Base-by-base conservation (phyloP, 2,888 invertebrate genomes). In the Apoderus coryli region DNA sequence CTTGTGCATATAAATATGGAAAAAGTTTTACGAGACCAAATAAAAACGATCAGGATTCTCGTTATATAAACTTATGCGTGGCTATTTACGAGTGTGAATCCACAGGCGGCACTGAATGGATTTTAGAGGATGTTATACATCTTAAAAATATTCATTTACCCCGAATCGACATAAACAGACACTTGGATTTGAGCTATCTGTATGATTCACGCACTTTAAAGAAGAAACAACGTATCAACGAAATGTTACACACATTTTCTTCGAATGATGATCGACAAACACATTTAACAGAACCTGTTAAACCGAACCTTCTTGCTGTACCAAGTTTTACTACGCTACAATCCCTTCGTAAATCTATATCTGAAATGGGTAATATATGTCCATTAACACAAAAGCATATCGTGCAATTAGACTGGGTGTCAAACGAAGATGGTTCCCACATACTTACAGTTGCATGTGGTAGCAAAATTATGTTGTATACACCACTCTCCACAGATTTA, bases 31-130 rank as follows among this genome's bases (percentile, higher is more conserved):
- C 86, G 0, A 65, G 86, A 0, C 77, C 77, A 1, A 78, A 78
- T 26, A 73, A 73, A 46, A 69, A 65, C 40, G 76, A 78, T 54
- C 76, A 76, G 1, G 76, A 78, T 37, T 82, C 82, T 2, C 69
- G 88, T 32, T 89, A 80, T 54, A 85, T 89, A 13, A 88, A 89
- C 55, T 64, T 89, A 2, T 82, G 84, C 58, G 90, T 98, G 4
- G 89, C 92, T 25, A 93, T 98, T 40, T 96, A 93, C 61, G 98
- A 98, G 57, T 99, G 98, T 56, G 98, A 98, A 61, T 95, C 95
- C 41, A 93, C 93, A 4, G 98, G 92, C 27, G 95, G 86, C 34
- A 78, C 80, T 22, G 82, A 82, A 49, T 96, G 95, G 95, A 68
- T 92, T 25, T 61, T 92, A 7, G 95, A 96, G 54, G 95, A 96